A percentile compares a stretch with the other conserved stretches of the same genome.
Evolutionary conservation across 2,888 invertebrate genomes (phyloP).

Genomic region (Arrhopalites spinosus): DNA sequence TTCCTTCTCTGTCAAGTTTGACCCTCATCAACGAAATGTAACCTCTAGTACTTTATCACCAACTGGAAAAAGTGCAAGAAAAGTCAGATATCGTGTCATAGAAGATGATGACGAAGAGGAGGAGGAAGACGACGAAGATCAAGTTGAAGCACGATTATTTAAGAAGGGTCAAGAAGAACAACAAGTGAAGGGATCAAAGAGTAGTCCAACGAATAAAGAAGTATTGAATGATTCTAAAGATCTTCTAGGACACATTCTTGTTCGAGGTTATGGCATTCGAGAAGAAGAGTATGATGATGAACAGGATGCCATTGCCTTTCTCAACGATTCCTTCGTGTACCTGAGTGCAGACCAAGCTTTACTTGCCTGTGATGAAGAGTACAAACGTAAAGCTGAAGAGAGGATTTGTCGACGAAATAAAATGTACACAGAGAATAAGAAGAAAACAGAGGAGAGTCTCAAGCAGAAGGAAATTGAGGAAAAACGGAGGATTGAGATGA

Average conservation of each 20-base stretch:
- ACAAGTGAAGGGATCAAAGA: too few species aligned
- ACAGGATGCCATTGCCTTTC: slow-evolving; percentile 1
- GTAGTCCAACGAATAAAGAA: too few species aligned
- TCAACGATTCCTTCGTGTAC: slow-evolving; percentile 21
- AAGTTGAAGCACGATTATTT: too few species aligned
- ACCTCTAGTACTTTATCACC: too few species aligned
- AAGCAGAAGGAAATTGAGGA: slow-evolving; percentile 20
- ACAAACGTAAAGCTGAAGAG: slow-evolving; percentile 17
- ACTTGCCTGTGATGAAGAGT: slow-evolving; percentile 25
- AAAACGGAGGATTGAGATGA: neutral
- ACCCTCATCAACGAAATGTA: too few species aligned
- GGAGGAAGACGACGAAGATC: too few species aligned
- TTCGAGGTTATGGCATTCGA: slow-evolving; percentile 34
- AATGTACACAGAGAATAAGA: slow-evolving; percentile 22
- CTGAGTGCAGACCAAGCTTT: slow-evolving; percentile 9
- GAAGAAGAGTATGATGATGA: slow-evolving; percentile 41
- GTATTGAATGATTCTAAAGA: neutral
- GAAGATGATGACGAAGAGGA: too few species aligned
- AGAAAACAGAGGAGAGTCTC: slow-evolving; percentile 9
- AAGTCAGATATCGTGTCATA: too few species aligned
- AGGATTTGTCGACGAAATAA: slow-evolving; percentile 19
- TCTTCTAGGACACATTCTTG: slow-evolving; percentile 15
- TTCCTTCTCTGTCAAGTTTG: too few species aligned
- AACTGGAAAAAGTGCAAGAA: too few species aligned
- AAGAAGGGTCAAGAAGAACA: too few species aligned